Evolutionary conservation across 1,140 invertebrate species (phyloP), one percentile per base, ranked within the genome.

Genomic region (Drosophila pallidifrons): DNA sequence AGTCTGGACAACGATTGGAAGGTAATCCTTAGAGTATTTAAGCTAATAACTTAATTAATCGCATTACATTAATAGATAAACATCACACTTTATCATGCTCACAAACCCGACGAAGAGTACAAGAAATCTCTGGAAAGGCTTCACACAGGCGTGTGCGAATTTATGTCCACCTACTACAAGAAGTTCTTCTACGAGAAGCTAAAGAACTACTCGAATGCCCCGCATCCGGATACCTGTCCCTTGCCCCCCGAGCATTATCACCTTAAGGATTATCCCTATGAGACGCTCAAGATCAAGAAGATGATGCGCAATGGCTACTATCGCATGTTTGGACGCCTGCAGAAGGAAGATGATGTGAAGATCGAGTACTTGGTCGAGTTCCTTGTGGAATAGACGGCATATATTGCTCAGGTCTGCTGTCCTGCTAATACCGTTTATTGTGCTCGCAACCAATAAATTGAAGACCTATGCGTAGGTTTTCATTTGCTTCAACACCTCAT

Each of bases 401-500:
- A 32, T 32, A 32, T 41, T 41, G 38, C 38, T 10, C 3, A 41
- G 2, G 7, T 32, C 7, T 32, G 32, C 2, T 38, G 2, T 38
- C 35, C 41, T 3, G 41, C 16, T 43, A 54, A 16, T 43, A 54
- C 13, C 38, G 15, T 83, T 79, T 71, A 72, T 76, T 79, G 47
- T 38, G 10, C 46, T 28, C 20, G 8, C 13, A 38, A 28, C 13
- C 13, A 68, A 60, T n/a, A 45, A 28, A 68, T 6, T 67, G 15
- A 55, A 25, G 20, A 52, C 32, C 41, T 79, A 91, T 68, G 81
- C 77, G 54, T 91, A 86, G 7, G 32, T 43, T 15, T 5, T 1
- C 85, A 91, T 91, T 65, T 91, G 82, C 54, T 67, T 71, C n/a
- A 91, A 45, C 7, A 92, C 58, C 46, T 94, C 92, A 87, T 89